Evolutionary conservation across 2,888 invertebrate genomes (phyloP).

Genomic region (Lycia hirtaria): DNA sequence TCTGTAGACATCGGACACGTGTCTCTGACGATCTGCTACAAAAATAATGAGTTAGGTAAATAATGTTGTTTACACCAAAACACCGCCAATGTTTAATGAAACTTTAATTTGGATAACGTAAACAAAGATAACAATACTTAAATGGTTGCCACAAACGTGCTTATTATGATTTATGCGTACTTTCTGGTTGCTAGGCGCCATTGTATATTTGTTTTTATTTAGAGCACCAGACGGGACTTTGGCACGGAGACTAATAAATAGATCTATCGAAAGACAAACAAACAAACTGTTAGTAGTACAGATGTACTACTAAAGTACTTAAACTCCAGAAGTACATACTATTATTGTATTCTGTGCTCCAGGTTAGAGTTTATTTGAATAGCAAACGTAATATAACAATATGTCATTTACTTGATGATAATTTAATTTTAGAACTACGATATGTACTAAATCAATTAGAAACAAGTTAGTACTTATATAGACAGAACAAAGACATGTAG

Average conservation of each 20-base stretch:
- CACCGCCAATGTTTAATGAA: constrained; percentile 6
- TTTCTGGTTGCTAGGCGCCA: constrained; percentile 24
- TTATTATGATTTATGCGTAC: constrained; percentile 1
- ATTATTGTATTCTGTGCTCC: too few relatives aligned
- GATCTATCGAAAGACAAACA: constrained; percentile 18
- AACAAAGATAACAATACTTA: constrained; percentile 17
- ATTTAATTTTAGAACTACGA: too few relatives aligned
- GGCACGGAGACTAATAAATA: constrained; percentile 48
- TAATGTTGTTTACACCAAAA: constrained; percentile 11
- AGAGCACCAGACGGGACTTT: constrained; percentile 54
- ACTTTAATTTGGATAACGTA: constrained; percentile 11
- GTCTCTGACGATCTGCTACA: not conserved
- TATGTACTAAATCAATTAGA: too few relatives aligned
- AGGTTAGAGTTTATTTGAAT: not conserved
- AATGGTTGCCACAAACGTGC: constrained; percentile 11
- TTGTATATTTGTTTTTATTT: constrained; percentile 47
- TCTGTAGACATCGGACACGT: too few relatives aligned
- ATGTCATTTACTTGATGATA: too few relatives aligned
- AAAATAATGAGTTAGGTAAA: not conserved
- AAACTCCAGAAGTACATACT: too few relatives aligned
- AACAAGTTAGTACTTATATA: too few relatives aligned
- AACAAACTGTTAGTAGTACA: constrained; percentile 7
- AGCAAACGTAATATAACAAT: not conserved
- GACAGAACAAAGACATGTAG: too few relatives aligned
- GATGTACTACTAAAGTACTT: not conserved